A percentile compares a stretch with the other conserved stretches of the same genome.
Conservation (phyloP, 2,113 vertebrate genomes). For the Syngnathoides biaculeatus region DNA sequence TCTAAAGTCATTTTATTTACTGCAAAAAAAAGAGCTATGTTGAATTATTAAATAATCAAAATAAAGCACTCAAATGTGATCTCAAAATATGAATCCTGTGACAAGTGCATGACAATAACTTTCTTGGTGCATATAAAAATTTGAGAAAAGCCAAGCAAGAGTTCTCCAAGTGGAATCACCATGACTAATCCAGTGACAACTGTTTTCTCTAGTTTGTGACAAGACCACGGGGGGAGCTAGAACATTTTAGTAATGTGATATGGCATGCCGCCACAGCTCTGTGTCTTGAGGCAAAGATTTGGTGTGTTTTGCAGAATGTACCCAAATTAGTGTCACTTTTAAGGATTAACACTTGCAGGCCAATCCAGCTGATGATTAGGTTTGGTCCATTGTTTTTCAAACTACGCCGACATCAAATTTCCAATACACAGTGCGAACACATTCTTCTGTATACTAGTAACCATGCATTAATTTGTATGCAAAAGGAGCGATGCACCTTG, state of each 20-base stretch:
- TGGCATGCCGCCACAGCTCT: constrained; percentile 52
- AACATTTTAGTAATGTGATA: constrained; percentile 56
- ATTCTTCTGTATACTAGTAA: constrained; percentile 31
- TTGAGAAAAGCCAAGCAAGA: constrained; percentile 44
- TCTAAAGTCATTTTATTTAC: constrained; percentile 10
- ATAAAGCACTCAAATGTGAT: constrained; percentile 17
- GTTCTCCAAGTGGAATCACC: constrained; percentile 54
- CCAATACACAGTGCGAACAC: constrained; percentile 21
- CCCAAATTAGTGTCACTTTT: constrained; percentile 70
- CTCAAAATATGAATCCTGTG: constrained; percentile 37
- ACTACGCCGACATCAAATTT: constrained; percentile 23
- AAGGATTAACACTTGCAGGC: constrained; percentile 55
- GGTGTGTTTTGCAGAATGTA: constrained; percentile 62
- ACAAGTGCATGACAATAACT: constrained; percentile 51
- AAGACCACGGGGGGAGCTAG: constrained; percentile 54
- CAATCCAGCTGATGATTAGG: constrained; percentile 48
- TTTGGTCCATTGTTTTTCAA: constrained; percentile 49
- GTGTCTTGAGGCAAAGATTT: constrained; percentile 56
- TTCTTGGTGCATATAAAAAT: constrained; percentile 39
- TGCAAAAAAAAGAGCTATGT: constrained; percentile 22
- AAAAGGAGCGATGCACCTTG: constrained; percentile 49
- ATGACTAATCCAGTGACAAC: constrained; percentile 62
- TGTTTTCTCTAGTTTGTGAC: constrained; percentile 59
- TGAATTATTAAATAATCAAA: constrained; percentile 27
- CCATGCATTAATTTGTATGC: constrained; percentile 23